phyloP scores from a whole-genome alignment of 2,797 vertebrate species.

The Cyprinella venusta region DNA sequence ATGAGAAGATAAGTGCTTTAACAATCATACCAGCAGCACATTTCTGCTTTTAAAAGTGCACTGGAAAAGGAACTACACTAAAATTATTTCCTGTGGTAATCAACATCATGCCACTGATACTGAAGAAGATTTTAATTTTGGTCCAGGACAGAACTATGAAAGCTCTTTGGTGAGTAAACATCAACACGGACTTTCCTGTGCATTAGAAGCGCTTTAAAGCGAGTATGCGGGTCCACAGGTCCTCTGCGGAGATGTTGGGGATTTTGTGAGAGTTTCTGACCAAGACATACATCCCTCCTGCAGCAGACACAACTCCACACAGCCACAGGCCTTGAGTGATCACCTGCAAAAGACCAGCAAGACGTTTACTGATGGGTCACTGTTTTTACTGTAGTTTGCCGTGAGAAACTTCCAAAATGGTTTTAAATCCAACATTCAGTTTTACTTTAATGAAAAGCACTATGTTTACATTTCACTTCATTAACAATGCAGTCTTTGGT shows the following conservation, averaged over 20 bases:
- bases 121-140: background rate
- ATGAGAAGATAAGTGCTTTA: background rate
- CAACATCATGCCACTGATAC: background rate
- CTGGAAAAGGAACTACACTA: background rate
- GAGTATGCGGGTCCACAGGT: slow-evolving; percentile 71
- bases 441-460: background rate
- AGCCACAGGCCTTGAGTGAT: slow-evolving; percentile 80
- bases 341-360: slow-evolving; percentile 73
- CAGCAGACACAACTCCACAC: slow-evolving; percentile 66
- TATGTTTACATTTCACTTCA: background rate
- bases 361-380: background rate
- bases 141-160: background rate
- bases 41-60: slow-evolving; percentile 13
- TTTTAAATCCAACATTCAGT: background rate
- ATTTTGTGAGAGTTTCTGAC: slow-evolving; percentile 65
- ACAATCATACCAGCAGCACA: background rate
- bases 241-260: slow-evolving; percentile 64
- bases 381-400: too few species aligned
- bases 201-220: slow-evolving; percentile 63
- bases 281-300: slow-evolving; percentile 77
- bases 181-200: background rate
- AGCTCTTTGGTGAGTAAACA: background rate
- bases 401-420: background rate
- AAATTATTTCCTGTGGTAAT: background rate
- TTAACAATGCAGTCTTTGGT: background rate